Conservation (phyloP, 1,140 invertebrate genomes). For the Aethina tumida region DNA sequence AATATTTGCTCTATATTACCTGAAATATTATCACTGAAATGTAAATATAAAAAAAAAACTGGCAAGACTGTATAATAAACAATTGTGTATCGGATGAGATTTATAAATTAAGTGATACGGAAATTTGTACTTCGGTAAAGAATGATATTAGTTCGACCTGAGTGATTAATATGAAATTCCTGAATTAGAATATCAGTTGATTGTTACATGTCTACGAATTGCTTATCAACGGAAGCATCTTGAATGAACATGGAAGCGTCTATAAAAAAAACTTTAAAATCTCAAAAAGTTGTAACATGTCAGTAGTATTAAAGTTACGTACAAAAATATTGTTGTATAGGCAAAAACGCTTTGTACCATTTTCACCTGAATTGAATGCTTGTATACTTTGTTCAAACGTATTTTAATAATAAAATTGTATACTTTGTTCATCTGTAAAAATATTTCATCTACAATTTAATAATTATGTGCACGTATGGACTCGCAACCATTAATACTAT, state of each 20-base stretch:
- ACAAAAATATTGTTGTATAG: slow-evolving; percentile 32
- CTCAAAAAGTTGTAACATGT: slow-evolving; percentile 19
- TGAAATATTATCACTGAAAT: slow-evolving; percentile 26
- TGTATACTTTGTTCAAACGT: slow-evolving; percentile 23
- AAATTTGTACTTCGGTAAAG: slow-evolving; percentile 27
- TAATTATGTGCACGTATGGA: slow-evolving; percentile 11
- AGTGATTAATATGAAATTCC: slow-evolving; percentile 19
- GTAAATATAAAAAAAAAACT: slow-evolving; percentile 12
- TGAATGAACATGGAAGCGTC: slow-evolving; percentile 29
- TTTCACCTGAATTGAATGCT: slow-evolving; percentile 30
- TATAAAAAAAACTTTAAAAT: slow-evolving; percentile 21
- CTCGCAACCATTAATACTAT: too few species aligned
- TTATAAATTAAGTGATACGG: slow-evolving; percentile 22
- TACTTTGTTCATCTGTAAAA: too few species aligned
- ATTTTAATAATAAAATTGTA: too few species aligned
- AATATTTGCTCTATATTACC: slow-evolving; percentile 19
- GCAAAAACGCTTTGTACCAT: slow-evolving; percentile 36
- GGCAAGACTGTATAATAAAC: background rate
- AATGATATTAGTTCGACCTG: slow-evolving; percentile 24
- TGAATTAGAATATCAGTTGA: slow-evolving; percentile 19
- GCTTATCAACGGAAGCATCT: slow-evolving; percentile 30
- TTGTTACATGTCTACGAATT: slow-evolving; percentile 28
- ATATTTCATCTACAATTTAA: too few species aligned
- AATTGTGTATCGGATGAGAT: slow-evolving; percentile 11
- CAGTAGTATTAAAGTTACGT: slow-evolving; percentile 27